A percentile compares a stretch with the other conserved stretches of the same genome.
Conservation (phyloP, 2,888 invertebrate species). For the Lasioglossum morio region DNA sequence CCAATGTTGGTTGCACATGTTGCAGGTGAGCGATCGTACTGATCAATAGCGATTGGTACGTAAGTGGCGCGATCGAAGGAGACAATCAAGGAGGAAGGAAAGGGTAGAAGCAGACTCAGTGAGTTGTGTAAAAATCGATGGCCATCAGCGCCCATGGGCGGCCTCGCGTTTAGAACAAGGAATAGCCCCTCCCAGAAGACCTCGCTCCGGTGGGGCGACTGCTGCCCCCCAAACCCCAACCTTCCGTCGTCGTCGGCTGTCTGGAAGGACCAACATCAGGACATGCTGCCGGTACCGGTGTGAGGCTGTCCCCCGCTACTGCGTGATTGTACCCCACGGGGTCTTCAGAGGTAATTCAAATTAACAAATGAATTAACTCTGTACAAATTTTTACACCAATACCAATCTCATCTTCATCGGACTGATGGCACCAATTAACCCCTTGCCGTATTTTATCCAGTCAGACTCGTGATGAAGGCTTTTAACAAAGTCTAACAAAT, state of each 20-base stretch:
- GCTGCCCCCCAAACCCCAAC: slow-evolving; percentile 87
- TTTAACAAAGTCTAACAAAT: too few relatives aligned
- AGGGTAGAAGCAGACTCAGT: slow-evolving; percentile 72
- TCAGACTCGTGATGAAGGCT: too few relatives aligned
- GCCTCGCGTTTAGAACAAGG: slow-evolving; percentile 97
- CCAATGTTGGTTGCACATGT: not conserved
- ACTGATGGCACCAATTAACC: not conserved
- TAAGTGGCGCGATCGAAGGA: slow-evolving; percentile 27
- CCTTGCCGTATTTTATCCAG: too few relatives aligned
- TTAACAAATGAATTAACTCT: not conserved
- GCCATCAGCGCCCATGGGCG: slow-evolving; percentile 93
- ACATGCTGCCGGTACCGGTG: slow-evolving; percentile 82
- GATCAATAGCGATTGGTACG: slow-evolving; percentile 57
- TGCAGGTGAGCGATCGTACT: slow-evolving; percentile 56
- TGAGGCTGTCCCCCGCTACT: slow-evolving; percentile 85
- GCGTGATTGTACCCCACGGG: slow-evolving; percentile 84
- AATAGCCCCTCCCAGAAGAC: slow-evolving; percentile 99
- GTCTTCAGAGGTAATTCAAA: slow-evolving; percentile 80
- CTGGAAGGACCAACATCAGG: slow-evolving; percentile 81
- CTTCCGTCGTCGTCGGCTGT: slow-evolving; percentile 78
- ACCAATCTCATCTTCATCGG: not conserved
- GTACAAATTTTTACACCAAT: not conserved
- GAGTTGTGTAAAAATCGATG: slow-evolving; percentile 83
- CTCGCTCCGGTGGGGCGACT: slow-evolving; percentile 98
- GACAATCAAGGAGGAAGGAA: slow-evolving; percentile 47